A percentile compares a stretch with the other conserved stretches of the same genome.
These are phyloP conservation scores for Sphaeridia pumilis DNA, from an alignment of 2,888 invertebrate genomes.

Conservation along the genomic window DNA sequence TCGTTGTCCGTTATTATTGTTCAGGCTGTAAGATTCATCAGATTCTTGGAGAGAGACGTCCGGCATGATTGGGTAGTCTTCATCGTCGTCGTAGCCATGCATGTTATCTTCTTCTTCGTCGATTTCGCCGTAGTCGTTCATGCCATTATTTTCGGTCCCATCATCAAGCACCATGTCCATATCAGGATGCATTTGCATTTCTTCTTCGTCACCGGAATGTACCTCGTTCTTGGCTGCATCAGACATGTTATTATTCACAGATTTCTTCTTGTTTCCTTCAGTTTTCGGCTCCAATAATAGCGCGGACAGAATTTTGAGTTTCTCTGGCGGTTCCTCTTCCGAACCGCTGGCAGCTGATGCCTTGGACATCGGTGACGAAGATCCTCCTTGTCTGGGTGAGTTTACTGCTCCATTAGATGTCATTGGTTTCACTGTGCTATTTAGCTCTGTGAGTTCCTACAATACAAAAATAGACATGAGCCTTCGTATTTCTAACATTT, in stretches of 20 bases:
- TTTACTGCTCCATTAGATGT: background rate
- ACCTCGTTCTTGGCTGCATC: constrained; percentile 4
- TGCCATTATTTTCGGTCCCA: background rate
- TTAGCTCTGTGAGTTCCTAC: constrained; percentile 10
- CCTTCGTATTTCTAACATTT: too few relatives aligned
- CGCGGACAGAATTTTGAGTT: constrained; percentile 12
- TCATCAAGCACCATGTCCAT: constrained; percentile 17
- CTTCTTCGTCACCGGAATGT: constrained; percentile 14
- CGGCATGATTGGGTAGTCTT: constrained; percentile 29
- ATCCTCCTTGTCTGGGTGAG: background rate
- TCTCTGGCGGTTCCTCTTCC: constrained; percentile 12
- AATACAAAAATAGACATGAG: too few relatives aligned
- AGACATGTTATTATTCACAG: constrained; percentile 7
- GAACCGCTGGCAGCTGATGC: background rate
- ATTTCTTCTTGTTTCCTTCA: background rate
- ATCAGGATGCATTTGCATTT: constrained; percentile 21
- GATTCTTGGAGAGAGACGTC: constrained; percentile 34
- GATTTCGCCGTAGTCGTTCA: constrained; percentile 9
- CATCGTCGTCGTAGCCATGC: constrained; percentile 24
- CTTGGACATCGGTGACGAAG: background rate
- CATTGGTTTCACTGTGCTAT: constrained; percentile 1
- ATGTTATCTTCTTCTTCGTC: constrained; percentile 25
- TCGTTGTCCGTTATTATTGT: constrained; percentile 23
- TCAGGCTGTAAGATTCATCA: constrained; percentile 30
- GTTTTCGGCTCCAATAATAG: constrained; percentile 4